phyloP scores from a whole-genome alignment of 2,888 invertebrate species.

The Meghimatium bilineatum region DNA sequence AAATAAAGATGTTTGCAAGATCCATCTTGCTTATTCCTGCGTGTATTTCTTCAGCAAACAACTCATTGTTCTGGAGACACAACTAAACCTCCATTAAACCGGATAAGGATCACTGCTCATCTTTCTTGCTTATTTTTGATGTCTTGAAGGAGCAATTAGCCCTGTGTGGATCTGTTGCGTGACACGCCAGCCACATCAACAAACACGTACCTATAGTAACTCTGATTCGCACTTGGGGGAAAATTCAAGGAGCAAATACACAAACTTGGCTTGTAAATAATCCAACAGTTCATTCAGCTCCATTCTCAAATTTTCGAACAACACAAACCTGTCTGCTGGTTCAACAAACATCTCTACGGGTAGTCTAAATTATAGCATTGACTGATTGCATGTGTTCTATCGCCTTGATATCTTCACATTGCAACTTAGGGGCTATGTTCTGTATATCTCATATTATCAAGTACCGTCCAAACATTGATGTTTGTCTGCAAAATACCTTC shows the following conservation, averaged over 20 bases:
- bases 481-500: no score
- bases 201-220: conserved; percentile 9
- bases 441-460: no score
- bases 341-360: neutral
- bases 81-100: no score
- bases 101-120: no score
- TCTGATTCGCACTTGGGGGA: conserved; percentile 15
- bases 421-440: no score
- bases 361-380: neutral
- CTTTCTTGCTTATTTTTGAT: neutral
- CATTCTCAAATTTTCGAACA: neutral
- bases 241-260: neutral
- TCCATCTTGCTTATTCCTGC: no score
- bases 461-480: no score
- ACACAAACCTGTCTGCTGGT: neutral
- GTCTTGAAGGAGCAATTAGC: conserved; percentile 6
- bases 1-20: no score
- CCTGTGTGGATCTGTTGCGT: neutral
- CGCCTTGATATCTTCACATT: no score
- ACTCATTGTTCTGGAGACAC: no score
- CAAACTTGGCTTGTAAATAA: conserved; percentile 16
- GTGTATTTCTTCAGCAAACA: no score
- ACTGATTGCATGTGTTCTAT: no score
- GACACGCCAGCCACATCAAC: conserved; percentile 8
- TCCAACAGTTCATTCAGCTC: neutral